Evolutionary conservation across 2,888 invertebrate genomes (phyloP).

Genomic region (Harmothoe impar): DNA sequence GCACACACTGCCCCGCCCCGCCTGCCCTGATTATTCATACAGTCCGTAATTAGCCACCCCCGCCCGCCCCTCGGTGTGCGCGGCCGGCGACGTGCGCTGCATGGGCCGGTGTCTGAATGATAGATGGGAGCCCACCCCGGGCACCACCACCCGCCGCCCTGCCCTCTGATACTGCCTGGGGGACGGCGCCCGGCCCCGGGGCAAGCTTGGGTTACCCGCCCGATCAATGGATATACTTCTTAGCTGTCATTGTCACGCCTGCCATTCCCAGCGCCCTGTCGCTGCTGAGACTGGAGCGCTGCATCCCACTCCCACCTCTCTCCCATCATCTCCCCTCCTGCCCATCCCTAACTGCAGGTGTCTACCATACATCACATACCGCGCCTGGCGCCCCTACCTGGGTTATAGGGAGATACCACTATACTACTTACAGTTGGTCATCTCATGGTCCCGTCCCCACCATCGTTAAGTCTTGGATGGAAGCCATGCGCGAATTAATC

Average conservation of each 20-base stretch:
- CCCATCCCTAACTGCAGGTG: not conserved
- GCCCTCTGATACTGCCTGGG: conserved; percentile 42
- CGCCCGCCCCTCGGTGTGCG: not conserved
- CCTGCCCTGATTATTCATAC: conserved; percentile 56
- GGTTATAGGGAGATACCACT: no score
- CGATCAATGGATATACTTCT: conserved; percentile 63
- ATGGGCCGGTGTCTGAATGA: conserved; percentile 42
- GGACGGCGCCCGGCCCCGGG: not conserved
- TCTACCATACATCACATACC: not conserved
- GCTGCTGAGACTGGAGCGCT: not conserved
- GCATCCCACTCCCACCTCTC: not conserved
- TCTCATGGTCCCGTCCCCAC: no score
- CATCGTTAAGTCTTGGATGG: no score
- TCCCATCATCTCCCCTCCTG: not conserved
- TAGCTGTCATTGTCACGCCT: conserved; percentile 60
- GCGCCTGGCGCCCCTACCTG: not conserved
- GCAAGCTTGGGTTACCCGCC: conserved; percentile 27
- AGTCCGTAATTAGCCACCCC: conserved; percentile 37
- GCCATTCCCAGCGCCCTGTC: conserved; percentile 45
- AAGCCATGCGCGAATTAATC: no score
- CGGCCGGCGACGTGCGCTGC: conserved; percentile 46
- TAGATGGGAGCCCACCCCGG: not conserved
- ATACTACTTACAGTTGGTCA: no score
- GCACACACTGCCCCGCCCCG: conserved; percentile 33
- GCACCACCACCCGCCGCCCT: not conserved